A percentile compares a stretch with the other conserved stretches of the same genome.
phyloP scores from a whole-genome alignment of 2,113 vertebrate species.

The Ciconia maguari region DNA sequence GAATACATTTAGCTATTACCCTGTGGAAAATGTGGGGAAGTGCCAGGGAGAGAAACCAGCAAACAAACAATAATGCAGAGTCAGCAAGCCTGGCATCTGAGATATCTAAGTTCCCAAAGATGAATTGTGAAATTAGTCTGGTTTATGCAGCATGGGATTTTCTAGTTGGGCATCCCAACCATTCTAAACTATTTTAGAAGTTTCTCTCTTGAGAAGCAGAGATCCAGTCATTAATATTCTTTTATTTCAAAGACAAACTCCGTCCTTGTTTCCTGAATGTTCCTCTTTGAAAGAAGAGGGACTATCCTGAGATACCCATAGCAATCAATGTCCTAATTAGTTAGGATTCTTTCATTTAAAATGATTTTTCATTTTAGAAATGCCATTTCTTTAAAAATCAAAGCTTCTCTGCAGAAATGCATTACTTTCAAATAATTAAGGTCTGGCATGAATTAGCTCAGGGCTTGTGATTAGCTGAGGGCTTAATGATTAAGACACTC shows the following conservation, averaged over 20 bases:
- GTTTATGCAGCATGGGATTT: background rate
- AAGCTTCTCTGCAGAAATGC: conserved; percentile 4
- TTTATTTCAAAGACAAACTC: conserved; percentile 20
- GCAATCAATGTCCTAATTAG: background rate
- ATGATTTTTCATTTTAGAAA: conserved; percentile 37
- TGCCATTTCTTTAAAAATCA: conserved; percentile 31
- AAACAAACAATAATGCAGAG: background rate
- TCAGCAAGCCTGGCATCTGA: background rate
- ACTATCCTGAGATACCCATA: background rate
- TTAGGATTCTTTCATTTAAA: background rate
- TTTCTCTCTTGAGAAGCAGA: background rate
- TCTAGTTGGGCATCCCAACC: background rate
- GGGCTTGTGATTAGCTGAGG: conserved; percentile 7
- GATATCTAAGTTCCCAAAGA: background rate
- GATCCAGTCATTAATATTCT: background rate
- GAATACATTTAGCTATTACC: background rate
- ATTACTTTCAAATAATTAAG: conserved; percentile 14
- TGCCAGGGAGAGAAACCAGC: background rate
- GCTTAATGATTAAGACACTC: background rate
- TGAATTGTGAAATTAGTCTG: conserved; percentile 30
- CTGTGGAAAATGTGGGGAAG: conserved; percentile 25
- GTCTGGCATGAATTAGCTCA: background rate
- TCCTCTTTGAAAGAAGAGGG: background rate
- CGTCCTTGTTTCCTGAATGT: conserved; percentile 19
- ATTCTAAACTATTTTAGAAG: background rate